A percentile compares a stretch with the other conserved stretches of the same genome.
These are phyloP conservation scores for Spea bombifrons DNA, from an alignment of 2,113 vertebrate genomes.

Conservation along the genomic window DNA sequence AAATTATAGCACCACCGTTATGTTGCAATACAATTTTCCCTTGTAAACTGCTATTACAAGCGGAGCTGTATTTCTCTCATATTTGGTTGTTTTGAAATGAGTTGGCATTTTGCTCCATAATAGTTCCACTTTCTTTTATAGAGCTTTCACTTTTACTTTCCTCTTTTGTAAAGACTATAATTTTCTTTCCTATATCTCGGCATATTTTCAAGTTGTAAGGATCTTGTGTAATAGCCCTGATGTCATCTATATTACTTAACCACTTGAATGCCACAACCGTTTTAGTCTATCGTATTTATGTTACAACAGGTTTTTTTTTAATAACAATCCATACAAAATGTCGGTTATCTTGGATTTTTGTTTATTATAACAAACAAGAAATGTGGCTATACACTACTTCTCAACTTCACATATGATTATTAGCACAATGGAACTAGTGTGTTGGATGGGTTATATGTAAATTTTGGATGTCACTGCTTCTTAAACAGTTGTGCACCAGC, in stretches of 20 bases:
- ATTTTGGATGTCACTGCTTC: too few relatives aligned
- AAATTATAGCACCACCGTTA: constrained; percentile 98
- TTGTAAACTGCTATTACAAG: constrained; percentile 96
- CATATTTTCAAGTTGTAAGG: constrained; percentile 68
- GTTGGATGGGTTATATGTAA: too few relatives aligned
- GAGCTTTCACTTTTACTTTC: constrained; percentile 86
- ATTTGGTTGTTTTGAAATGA: constrained; percentile 84
- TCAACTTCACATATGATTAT: too few relatives aligned
- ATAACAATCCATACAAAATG: too few relatives aligned
- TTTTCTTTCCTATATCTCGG: constrained; percentile 77
- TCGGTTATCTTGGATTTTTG: too few relatives aligned
- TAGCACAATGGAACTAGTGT: too few relatives aligned
- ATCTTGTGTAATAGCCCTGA: constrained; percentile 68
- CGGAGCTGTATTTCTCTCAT: constrained; percentile 82
- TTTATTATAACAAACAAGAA: too few relatives aligned
- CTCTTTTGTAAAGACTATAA: constrained; percentile 94
- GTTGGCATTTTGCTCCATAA: constrained; percentile 91
- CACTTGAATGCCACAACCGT: constrained; percentile 23
- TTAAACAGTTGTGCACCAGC: too few relatives aligned
- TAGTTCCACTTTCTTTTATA: constrained; percentile 95
- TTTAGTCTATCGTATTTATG: not conserved
- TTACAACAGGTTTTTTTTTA: too few relatives aligned
- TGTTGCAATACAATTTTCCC: constrained; percentile 94
- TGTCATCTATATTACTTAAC: constrained; percentile 77
- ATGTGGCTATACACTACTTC: too few relatives aligned